These are phyloP conservation scores for Psephotus haematonotus DNA, from an alignment of 2,113 vertebrate species.

Conservation along the genomic window DNA sequence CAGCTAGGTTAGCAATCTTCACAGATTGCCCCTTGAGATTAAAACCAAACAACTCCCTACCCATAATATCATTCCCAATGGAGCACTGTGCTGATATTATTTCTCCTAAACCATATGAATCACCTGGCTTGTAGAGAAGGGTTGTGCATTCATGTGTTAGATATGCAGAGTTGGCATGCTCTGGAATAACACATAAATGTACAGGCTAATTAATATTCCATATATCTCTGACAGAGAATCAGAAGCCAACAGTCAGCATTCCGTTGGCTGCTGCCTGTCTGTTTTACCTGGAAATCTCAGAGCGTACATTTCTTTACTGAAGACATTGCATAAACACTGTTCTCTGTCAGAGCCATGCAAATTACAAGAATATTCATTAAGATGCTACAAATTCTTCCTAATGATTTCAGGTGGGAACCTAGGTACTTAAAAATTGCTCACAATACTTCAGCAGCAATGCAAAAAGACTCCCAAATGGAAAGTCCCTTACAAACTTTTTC, in stretches of 20 bases:
- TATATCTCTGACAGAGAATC: neutral
- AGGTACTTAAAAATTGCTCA: constrained; percentile 25
- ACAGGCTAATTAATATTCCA: neutral
- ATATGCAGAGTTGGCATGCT: neutral
- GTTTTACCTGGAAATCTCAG: neutral
- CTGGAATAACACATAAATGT: neutral
- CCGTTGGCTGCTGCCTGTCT: neutral
- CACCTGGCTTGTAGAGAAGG: neutral
- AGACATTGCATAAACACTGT: neutral
- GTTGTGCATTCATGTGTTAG: accelerated
- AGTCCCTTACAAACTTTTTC: neutral
- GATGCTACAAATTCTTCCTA: neutral
- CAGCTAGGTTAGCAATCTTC: neutral
- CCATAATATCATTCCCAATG: neutral
- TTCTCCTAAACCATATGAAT: neutral
- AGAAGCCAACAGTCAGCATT: neutral
- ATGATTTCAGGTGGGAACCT: constrained; percentile 4
- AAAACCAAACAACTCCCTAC: neutral
- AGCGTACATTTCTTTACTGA: neutral
- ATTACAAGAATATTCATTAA: constrained; percentile 20
- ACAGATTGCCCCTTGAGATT: neutral
- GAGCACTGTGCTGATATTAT: neutral
- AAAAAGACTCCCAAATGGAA: constrained; percentile 20
- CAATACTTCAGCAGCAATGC: neutral
- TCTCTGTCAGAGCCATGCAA: neutral